A percentile compares a stretch with the other conserved stretches of the same genome.
Conservation (phyloP, 2,797 vertebrate species). For the Oophaga sylvatica region DNA sequence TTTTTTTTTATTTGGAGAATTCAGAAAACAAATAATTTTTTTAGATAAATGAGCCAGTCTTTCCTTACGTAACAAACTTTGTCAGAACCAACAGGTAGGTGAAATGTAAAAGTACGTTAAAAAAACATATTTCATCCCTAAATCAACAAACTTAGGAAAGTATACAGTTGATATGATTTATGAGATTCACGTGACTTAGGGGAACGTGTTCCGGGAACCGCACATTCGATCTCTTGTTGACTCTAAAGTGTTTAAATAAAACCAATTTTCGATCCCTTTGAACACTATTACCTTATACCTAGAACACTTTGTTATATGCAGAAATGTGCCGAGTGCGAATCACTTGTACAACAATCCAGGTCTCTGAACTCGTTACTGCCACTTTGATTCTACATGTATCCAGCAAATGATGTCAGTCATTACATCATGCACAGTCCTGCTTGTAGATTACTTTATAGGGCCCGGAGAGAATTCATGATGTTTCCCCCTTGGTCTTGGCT, state of each 20-base stretch:
- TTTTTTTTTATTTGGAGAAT: constrained; percentile 11
- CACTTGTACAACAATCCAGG: constrained; percentile 35
- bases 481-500: constrained; percentile 48
- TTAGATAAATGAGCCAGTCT: constrained; percentile 2
- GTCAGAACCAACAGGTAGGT: constrained; percentile 44
- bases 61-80: constrained; percentile 5
- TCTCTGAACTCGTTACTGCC: constrained; percentile 41
- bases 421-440: constrained; percentile 57
- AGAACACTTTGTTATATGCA: constrained; percentile 41
- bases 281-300: constrained; percentile 41
- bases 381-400: constrained; percentile 50
- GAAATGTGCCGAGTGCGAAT: constrained; percentile 51
- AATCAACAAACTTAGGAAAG: constrained; percentile 43
- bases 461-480: constrained; percentile 53
- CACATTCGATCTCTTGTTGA: constrained; percentile 43
- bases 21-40: constrained; percentile 2
- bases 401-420: constrained; percentile 57
- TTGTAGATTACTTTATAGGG: constrained; percentile 61
- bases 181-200: constrained; percentile 32
- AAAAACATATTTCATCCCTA: constrained; percentile 50
- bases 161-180: constrained; percentile 47
- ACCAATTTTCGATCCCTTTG: constrained; percentile 43
- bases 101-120: constrained; percentile 42
- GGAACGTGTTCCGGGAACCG: constrained; percentile 29
- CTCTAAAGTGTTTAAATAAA: constrained; percentile 49